Percentiles rank a stretch among this genome's conserved stretches.
These are phyloP conservation scores for Pelodiscus sinensis DNA, from an alignment of 2,113 vertebrate species.

Conservation along the genomic window DNA sequence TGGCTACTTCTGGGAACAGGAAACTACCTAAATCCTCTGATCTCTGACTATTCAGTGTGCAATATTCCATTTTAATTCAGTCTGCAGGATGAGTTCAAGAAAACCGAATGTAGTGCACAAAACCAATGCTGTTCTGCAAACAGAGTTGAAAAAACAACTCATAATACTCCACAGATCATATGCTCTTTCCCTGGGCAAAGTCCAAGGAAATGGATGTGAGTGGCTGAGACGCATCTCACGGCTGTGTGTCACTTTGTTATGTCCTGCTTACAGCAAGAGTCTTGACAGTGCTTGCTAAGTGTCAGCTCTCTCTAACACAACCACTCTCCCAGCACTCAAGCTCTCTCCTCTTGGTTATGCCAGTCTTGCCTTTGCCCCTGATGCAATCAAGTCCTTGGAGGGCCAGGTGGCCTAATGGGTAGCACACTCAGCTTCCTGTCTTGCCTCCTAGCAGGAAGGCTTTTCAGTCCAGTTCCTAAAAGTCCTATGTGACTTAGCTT, in stretches of 20 bases:
- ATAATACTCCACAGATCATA: not conserved
- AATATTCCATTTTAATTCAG: not conserved
- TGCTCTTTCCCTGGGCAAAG: not conserved
- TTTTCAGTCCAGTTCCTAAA: not conserved
- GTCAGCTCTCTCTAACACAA: not conserved
- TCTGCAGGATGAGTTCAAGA: not conserved
- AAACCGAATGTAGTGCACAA: not conserved
- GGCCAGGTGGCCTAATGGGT: not conserved
- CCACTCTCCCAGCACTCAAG: not conserved
- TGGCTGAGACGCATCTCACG: not conserved
- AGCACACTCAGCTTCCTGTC: not conserved
- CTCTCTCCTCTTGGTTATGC: not conserved
- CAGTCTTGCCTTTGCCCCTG: not conserved
- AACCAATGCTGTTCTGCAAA: not conserved
- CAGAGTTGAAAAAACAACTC: not conserved
- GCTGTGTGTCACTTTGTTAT: not conserved
- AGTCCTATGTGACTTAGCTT: not conserved
- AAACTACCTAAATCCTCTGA: not conserved
- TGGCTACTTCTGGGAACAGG: not conserved
- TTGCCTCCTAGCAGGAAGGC: not conserved
- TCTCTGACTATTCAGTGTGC: not conserved
- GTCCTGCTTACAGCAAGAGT: not conserved
- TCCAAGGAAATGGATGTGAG: not conserved
- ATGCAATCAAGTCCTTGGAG: not conserved
- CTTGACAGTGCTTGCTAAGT: not conserved